These are phyloP conservation scores for Pheosia tremula DNA, from an alignment of 2,888 invertebrate genomes.

Conservation along the genomic window DNA sequence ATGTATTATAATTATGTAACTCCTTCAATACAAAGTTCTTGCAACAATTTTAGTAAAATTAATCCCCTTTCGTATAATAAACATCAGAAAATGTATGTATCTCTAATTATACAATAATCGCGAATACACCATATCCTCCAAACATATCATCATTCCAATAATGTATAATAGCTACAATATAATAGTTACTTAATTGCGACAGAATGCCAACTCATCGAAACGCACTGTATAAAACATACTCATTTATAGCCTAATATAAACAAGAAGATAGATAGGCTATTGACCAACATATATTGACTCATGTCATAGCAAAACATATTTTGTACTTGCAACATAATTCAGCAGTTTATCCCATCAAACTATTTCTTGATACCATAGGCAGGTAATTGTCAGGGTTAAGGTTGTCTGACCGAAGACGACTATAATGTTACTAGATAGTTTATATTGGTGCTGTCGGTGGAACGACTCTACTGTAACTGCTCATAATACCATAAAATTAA, in stretches of 20 bases:
- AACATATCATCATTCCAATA: conserved; percentile 39
- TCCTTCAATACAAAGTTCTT: conserved; percentile 55
- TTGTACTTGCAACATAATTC: conserved; percentile 9
- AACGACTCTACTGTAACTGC: too few relatives aligned
- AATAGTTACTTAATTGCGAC: conserved; percentile 33
- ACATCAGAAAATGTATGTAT: conserved; percentile 55
- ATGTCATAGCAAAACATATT: conserved; percentile 27
- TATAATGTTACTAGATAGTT: too few relatives aligned
- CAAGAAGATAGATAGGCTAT: conserved; percentile 14
- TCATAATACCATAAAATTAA: too few relatives aligned
- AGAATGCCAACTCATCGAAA: conserved; percentile 40
- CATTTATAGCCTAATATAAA: neutral
- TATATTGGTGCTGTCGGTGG: too few relatives aligned
- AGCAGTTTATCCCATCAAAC: neutral
- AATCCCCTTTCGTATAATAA: conserved; percentile 54
- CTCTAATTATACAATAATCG: conserved; percentile 50
- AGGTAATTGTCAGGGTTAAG: neutral
- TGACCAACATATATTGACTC: conserved; percentile 13
- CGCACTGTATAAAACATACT: neutral
- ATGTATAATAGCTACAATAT: conserved; percentile 37
- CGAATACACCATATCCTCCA: conserved; percentile 47
- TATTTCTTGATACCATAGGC: neutral
- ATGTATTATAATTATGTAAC: conserved; percentile 58
- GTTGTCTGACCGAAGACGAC: too few relatives aligned
- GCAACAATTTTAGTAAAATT: conserved; percentile 58